Evolutionary conservation across 2,797 vertebrate species (phyloP), one percentile per base, ranked within the genome.

Genomic region (Oryzias dopingdopingensis): DNA sequence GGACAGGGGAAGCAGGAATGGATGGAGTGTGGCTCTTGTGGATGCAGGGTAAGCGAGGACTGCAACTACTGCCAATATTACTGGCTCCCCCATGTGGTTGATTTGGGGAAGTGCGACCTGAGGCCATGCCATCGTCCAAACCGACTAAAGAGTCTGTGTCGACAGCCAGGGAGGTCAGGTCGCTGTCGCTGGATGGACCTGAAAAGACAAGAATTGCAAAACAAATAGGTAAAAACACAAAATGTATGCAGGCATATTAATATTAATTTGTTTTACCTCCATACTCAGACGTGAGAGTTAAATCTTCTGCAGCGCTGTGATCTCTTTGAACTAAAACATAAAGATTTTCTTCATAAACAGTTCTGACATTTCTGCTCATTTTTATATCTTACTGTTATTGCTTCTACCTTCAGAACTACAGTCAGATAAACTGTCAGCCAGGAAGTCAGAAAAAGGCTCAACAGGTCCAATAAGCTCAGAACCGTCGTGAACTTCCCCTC

Each of bases 61-160:
- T 89, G 67, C 75, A 84, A 74, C 84, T 89, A 56, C 72, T 83
- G 67, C 82, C 84, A 72, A 85, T 70, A 79, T 89, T 75, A 70
- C 63, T 80, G 83, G 88, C 84, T 82, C 90, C 87, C 73, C 92
- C 90, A 41, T 87, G 84, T 79, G 88, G 83, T 80, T 92, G 93
- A 73, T 89, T 93, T 79, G 96, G 96, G 83, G 97, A 98, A 77
- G 90, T 91, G 64, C 94, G 91, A 67, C 91, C 93, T 83, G 96
- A 98, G 93, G 96, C 95, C 96, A 96, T 97, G 92, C 96, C 96
- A 98, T 99, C 94, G 56, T 97, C 96, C 67, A 94, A 57, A 59
- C 92, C 95, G 0, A 92, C 88, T 65, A 96, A 86, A 82, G 95
- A 96, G 82, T 98, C 95, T 57, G 90, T 86, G 71, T 98, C 96